Evolutionary conservation across 92 coral and sea anemone genomes (phyloP).

Genomic region (Parazoanthus darwini): DNA sequence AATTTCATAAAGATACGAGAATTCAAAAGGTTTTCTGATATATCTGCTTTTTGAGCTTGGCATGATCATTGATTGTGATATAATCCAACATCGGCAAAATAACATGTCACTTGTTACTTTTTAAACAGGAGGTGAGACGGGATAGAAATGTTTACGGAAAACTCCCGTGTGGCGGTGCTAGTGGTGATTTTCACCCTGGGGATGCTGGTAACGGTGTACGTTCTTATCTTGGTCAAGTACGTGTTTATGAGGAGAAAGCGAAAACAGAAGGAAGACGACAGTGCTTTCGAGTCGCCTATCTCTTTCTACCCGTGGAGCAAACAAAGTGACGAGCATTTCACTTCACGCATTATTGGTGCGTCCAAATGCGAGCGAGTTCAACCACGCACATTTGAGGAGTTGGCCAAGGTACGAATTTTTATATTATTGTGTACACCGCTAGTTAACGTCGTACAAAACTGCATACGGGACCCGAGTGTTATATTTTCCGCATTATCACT

Average conservation of each 20-base stretch:
- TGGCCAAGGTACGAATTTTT: slow-evolving; percentile 17
- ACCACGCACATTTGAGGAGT: slow-evolving; percentile 28
- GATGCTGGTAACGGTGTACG: slow-evolving; percentile 18
- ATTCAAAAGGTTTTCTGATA: no score
- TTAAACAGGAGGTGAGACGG: background rate
- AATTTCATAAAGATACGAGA: no score
- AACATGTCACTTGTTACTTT: background rate
- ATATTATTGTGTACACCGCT: background rate
- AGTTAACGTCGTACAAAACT: background rate
- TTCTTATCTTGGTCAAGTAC: slow-evolving; percentile 21
- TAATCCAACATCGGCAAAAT: background rate
- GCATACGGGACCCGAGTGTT: no score
- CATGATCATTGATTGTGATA: background rate
- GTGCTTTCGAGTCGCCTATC: background rate
- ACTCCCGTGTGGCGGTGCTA: background rate
- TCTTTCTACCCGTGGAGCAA: background rate
- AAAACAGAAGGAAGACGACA: background rate
- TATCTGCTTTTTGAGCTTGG: no score
- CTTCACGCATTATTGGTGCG: background rate
- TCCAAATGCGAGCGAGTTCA: slow-evolving; percentile 36
- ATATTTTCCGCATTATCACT: no score
- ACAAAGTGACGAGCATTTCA: background rate
- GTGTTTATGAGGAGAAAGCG: slow-evolving; percentile 30
- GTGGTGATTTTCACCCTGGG: slow-evolving; percentile 29
- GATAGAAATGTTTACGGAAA: background rate